phyloP scores from a whole-genome alignment of 2,113 vertebrate genomes.

The Oostethus manadensis region DNA sequence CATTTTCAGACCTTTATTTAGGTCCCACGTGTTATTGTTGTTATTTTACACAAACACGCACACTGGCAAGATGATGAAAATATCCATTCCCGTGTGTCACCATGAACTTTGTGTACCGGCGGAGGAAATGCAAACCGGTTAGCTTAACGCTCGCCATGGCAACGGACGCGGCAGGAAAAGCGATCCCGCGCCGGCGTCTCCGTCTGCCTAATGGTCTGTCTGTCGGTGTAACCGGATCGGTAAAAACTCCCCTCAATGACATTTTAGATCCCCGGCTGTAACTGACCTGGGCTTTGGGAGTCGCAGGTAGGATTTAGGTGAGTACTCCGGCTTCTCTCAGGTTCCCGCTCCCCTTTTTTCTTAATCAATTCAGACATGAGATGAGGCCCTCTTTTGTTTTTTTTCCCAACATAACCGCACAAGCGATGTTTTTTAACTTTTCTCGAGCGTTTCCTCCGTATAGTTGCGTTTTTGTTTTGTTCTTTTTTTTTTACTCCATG shows the following conservation, averaged over 20 bases:
- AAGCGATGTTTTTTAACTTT: conserved; percentile 19
- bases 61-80: no score
- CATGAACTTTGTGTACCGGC: conserved; percentile 79
- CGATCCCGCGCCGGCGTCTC: conserved; percentile 77
- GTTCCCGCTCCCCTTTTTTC: conserved; percentile 69
- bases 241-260: conserved; percentile 73
- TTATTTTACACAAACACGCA: no score
- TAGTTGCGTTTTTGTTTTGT: background rate
- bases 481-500: background rate
- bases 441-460: background rate
- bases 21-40: no score
- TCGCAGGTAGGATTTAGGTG: conserved; percentile 74
- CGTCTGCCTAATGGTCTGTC: conserved; percentile 81
- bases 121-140: conserved; percentile 70
- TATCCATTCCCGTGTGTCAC: conserved; percentile 52
- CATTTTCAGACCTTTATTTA: no score
- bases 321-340: conserved; percentile 69
- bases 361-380: conserved; percentile 66
- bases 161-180: conserved; percentile 77
- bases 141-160: conserved; percentile 71
- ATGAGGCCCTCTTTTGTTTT: conserved; percentile 45
- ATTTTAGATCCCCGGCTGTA: conserved; percentile 81
- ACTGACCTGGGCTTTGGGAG: conserved; percentile 73
- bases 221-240: conserved; percentile 78
- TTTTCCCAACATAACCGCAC: conserved; percentile 32